Conservation (phyloP, 2,888 invertebrate genomes). For the Bibio marci region DNA sequence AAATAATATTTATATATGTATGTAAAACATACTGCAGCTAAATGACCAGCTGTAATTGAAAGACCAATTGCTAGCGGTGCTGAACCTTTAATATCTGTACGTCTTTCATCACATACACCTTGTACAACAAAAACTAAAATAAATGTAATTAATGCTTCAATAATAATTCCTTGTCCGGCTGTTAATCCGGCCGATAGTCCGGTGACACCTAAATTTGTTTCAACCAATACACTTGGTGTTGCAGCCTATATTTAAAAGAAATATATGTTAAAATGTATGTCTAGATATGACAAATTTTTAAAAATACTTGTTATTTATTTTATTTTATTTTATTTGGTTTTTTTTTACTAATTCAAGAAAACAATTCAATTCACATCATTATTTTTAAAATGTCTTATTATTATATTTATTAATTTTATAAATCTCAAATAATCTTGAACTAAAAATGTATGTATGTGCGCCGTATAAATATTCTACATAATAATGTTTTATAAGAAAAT, state of each 20-base stretch:
- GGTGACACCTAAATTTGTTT: conserved; percentile 44
- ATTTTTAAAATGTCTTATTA: too few species aligned
- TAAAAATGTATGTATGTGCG: too few species aligned
- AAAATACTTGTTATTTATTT: too few species aligned
- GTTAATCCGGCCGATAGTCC: conserved; percentile 35
- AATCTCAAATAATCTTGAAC: too few species aligned
- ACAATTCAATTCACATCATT: too few species aligned
- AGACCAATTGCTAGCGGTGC: conserved; percentile 78
- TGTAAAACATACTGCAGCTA: conserved; percentile 45
- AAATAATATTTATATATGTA: not conserved
- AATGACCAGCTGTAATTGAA: conserved; percentile 68
- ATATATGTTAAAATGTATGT: too few species aligned
- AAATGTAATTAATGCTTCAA: conserved; percentile 76
- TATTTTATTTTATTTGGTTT: not conserved
- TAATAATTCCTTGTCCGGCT: conserved; percentile 59
- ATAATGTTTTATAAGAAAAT: too few species aligned
- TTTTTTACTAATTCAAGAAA: too few species aligned
- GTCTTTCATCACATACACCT: conserved; percentile 65
- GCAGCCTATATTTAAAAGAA: conserved; percentile 15
- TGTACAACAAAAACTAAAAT: conserved; percentile 73
- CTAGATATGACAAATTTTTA: too few species aligned
- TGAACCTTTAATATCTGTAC: conserved; percentile 64
- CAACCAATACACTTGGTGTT: conserved; percentile 35
- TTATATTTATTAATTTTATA: too few species aligned
- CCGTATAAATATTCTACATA: too few species aligned